Base-by-base conservation (phyloP, 2,888 invertebrate species). In the Poecilobothrus nobilitatus region DNA sequence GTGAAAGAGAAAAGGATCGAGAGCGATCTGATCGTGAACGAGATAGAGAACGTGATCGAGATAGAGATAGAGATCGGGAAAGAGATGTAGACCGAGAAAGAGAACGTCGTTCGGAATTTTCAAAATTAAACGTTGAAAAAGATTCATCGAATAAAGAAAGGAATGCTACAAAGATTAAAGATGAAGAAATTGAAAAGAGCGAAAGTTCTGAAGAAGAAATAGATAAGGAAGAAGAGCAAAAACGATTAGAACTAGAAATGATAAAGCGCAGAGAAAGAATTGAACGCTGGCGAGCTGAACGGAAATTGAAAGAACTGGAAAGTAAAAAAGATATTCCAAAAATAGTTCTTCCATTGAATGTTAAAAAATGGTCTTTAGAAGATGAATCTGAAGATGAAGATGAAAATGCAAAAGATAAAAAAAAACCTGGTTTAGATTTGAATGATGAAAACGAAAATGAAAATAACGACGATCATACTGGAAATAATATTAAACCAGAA, bases 351-450 rank as follows among this genome's bases (percentile, higher is more conserved):
- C 74, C 73, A 0, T 22, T 73, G 1, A 80, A 84, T 27, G 81
- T 84, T 1, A 96, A 95, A 81, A 94, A 94, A 77, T 97, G 97
- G 95, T 95, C 95, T 69, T 83, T 97, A 68, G 95, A 97, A 80
- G 96, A 97, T 80, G 97, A 98, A 77, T 96, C 95, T 72, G 94
- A 94, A 72, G 97, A 97, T 79, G 94, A 94, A 81, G 92, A 89
- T 84, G 86, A 74, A 20, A 37, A 37, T 9, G 20, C 20, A 5
- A 63, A 63, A 63, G 27, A 74, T 75, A 68, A 69, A 10, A 66
- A 20, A 68, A 8, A 7, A 33, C 37, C 63, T n/a, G 70, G 71
- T n/a, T 12, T 63, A 20, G 27, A 65, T 15, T 27, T 9, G n/a
- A 64, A 18, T 27, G 70, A 68, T 69, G 68, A 68, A 66, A 63